A percentile compares a stretch with the other conserved stretches of the same genome.
phyloP scores from a whole-genome alignment of 2,888 invertebrate species.

The Frankliniella intonsa region DNA sequence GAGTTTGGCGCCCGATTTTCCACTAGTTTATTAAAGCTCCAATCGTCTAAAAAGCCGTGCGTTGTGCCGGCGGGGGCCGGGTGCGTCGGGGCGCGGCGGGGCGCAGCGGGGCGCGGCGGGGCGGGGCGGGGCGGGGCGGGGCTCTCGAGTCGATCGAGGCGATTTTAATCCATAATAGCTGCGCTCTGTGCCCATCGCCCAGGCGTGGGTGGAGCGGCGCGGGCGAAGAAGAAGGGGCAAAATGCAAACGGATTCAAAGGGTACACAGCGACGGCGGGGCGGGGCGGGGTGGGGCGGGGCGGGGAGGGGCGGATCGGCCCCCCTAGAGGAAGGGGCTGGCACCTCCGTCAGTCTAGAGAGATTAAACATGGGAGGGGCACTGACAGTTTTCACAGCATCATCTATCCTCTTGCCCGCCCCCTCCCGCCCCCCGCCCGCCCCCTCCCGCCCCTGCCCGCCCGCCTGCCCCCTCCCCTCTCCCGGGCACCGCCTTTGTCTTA shows the following conservation, averaged over 20 bases:
- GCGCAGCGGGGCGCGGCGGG: not conserved
- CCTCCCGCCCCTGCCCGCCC: too few species aligned
- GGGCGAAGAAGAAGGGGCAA: not conserved
- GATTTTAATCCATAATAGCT: constrained; percentile 17
- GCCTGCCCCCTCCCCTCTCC: not conserved
- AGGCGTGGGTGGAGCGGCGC: not conserved
- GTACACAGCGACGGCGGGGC: too few species aligned
- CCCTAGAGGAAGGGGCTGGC: not conserved
- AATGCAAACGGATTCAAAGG: too few species aligned
- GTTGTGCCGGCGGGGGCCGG: not conserved
- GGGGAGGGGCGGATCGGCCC: too few species aligned
- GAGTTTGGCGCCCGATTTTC: constrained; percentile 8
- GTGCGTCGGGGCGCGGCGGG: too few species aligned
- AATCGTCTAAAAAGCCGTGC: constrained; percentile 2
- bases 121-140: not conserved
- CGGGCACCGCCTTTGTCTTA: not conserved
- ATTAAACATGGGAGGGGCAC: constrained; percentile 20
- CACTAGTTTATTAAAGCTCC: constrained; percentile 17
- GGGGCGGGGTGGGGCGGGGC: too few species aligned
- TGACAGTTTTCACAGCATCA: not conserved
- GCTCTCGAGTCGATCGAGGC: not conserved
- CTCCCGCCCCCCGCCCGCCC: not conserved
- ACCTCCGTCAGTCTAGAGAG: not conserved
- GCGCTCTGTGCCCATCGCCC: not conserved
- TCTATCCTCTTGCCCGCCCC: not conserved